Evolutionary conservation across 2,888 invertebrate species (phyloP).

Genomic region (Laothoe populi): DNA sequence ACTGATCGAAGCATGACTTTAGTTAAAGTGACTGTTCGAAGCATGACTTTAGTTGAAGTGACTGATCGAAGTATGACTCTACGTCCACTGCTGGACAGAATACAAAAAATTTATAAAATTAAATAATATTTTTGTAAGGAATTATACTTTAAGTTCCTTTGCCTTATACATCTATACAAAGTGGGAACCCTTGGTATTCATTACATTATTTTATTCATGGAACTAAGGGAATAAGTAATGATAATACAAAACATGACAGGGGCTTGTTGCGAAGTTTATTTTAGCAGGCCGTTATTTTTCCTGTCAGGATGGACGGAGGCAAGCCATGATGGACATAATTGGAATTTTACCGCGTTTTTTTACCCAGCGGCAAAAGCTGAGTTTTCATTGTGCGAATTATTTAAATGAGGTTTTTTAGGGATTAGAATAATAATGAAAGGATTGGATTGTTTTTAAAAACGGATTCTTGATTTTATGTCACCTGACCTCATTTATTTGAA

Average conservation of each 20-base stretch:
- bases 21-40: too few relatives aligned
- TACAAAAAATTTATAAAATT: too few relatives aligned
- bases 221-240: background rate
- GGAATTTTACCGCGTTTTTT: conserved; percentile 1
- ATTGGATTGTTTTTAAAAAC: background rate
- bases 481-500: background rate
- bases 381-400: conserved; percentile 4
- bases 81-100: too few relatives aligned
- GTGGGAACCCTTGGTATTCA: background rate
- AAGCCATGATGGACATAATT: conserved; percentile 8
- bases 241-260: conserved; percentile 7
- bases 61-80: too few relatives aligned
- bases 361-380: background rate
- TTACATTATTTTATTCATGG: background rate
- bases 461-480: background rate
- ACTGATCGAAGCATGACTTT: too few relatives aligned
- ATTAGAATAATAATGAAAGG: background rate
- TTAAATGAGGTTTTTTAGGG: conserved; percentile 1
- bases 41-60: too few relatives aligned
- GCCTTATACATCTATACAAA: too few relatives aligned
- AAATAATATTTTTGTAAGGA: too few relatives aligned
- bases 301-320: background rate
- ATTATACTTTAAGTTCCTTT: too few relatives aligned
- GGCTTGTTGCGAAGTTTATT: background rate
- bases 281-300: conserved; percentile 2